phyloP scores from a whole-genome alignment of 2,888 invertebrate genomes.

The Corythucha ciliata region DNA sequence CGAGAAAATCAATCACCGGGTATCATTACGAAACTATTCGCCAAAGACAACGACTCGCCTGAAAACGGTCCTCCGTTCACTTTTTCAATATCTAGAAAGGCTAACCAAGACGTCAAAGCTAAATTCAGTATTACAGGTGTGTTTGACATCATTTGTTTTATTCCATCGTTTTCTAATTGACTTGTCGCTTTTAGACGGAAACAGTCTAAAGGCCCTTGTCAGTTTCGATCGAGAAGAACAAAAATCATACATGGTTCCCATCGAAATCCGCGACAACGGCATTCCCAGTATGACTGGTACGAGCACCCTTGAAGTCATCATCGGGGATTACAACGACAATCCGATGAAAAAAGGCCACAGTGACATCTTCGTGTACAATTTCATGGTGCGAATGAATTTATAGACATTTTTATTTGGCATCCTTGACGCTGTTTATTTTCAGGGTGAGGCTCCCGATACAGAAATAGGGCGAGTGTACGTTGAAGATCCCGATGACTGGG shows the following conservation, averaged over 20 bases:
- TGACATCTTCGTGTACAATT: conserved; percentile 89
- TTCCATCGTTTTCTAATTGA: background rate
- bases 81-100: conserved; percentile 56
- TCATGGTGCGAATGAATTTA: conserved; percentile 53
- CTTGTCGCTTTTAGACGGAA: conserved; percentile 42
- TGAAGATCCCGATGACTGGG: conserved; percentile 94
- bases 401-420: conserved; percentile 2
- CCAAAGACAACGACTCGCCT: conserved; percentile 70
- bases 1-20: conserved; percentile 66
- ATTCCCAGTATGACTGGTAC: conserved; percentile 62
- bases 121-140: conserved; percentile 62
- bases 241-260: conserved; percentile 80
- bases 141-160: background rate
- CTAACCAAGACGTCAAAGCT: conserved; percentile 55
- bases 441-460: conserved; percentile 68
- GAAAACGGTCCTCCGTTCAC: conserved; percentile 81
- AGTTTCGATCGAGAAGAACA: conserved; percentile 77
- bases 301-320: conserved; percentile 76
- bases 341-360: conserved; percentile 79
- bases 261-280: conserved; percentile 81
- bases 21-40: conserved; percentile 54
- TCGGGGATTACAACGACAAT: conserved; percentile 92
- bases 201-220: conserved; percentile 59
- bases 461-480: conserved; percentile 89
- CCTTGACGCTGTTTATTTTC: conserved; percentile 20